Evolutionary conservation across 23 tunicate genomes (phyloP).

Genomic region (Clavelina lepadiformis): DNA sequence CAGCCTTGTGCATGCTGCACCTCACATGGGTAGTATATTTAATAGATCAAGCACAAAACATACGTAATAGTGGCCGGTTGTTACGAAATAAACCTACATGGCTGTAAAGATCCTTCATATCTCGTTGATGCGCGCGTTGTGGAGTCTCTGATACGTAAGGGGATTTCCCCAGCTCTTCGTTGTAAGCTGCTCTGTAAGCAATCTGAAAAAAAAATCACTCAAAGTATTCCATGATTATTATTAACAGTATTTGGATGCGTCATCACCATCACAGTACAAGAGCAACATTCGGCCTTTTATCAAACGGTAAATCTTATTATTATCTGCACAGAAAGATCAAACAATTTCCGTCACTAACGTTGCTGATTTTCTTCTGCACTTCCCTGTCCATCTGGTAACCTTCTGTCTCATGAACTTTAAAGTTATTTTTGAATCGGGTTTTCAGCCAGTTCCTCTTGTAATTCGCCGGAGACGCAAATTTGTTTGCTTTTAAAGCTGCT

Average conservation of each 20-base stretch:
- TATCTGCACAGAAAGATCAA: too few species aligned
- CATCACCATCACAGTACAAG: too few species aligned
- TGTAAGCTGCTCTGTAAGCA: slow-evolving; percentile 74
- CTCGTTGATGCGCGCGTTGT: slow-evolving; percentile 52
- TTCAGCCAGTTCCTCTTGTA: slow-evolving; percentile 72
- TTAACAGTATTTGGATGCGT: too few species aligned
- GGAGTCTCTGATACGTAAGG: slow-evolving; percentile 93
- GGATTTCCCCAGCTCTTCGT: slow-evolving; percentile 47
- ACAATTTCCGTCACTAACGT: slow-evolving; percentile 56
- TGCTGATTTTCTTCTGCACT: slow-evolving; percentile 68
- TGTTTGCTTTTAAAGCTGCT: slow-evolving; percentile 57
- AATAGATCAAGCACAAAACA: neutral
- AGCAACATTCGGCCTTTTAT: too few species aligned
- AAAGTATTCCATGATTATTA: too few species aligned
- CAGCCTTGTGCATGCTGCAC: neutral
- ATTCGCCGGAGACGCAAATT: slow-evolving; percentile 61
- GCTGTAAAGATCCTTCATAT: slow-evolving; percentile 54
- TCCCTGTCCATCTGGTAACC: slow-evolving; percentile 65
- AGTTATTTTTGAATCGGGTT: slow-evolving; percentile 46
- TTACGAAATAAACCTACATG: slow-evolving; percentile 36
- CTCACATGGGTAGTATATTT: neutral
- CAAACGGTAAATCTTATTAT: too few species aligned
- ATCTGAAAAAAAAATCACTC: slow-evolving; percentile 39
- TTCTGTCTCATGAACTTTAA: slow-evolving; percentile 88
- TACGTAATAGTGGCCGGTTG: neutral